A percentile compares a stretch with the other conserved stretches of the same genome.
These are phyloP conservation scores for Prochilodus magdalenae DNA, from an alignment of 2,113 vertebrate species.

Conservation along the genomic window DNA sequence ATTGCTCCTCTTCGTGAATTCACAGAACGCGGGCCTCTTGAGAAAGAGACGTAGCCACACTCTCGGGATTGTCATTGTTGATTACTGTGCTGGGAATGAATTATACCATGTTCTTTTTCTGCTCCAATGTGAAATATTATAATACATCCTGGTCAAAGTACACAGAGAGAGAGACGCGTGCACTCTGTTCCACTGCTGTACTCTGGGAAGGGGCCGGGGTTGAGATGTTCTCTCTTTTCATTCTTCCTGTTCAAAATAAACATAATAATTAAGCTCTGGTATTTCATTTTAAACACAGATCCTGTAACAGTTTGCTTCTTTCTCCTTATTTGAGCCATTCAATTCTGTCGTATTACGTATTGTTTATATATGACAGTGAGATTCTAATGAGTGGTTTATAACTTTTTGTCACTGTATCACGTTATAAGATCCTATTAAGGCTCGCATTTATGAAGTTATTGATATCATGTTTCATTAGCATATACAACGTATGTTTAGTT, in stretches of 20 bases:
- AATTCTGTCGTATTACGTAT: not conserved
- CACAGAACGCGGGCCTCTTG: not conserved
- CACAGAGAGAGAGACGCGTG: not conserved
- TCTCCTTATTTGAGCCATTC: not conserved
- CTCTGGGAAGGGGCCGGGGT: not conserved
- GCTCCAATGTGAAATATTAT: not conserved
- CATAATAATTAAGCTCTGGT: not conserved
- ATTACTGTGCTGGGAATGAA: conserved; percentile 27
- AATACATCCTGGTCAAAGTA: not conserved
- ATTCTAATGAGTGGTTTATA: too few relatives aligned
- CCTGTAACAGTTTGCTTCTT: too few relatives aligned
- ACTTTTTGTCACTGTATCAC: too few relatives aligned
- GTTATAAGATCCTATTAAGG: too few relatives aligned
- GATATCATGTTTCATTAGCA: too few relatives aligned
- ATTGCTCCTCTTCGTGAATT: conserved; percentile 18
- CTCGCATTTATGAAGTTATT: too few relatives aligned
- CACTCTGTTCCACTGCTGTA: not conserved
- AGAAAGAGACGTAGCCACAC: conserved; percentile 15
- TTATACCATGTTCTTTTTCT: conserved; percentile 2
- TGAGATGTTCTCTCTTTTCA: not conserved
- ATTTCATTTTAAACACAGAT: not conserved
- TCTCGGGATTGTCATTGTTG: conserved; percentile 23
- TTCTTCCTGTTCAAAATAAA: conserved; percentile 6
- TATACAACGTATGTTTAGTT: too few relatives aligned
- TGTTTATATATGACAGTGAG: too few relatives aligned